Conservation (phyloP, 1,140 invertebrate genomes). For the Hyles vespertilio region DNA sequence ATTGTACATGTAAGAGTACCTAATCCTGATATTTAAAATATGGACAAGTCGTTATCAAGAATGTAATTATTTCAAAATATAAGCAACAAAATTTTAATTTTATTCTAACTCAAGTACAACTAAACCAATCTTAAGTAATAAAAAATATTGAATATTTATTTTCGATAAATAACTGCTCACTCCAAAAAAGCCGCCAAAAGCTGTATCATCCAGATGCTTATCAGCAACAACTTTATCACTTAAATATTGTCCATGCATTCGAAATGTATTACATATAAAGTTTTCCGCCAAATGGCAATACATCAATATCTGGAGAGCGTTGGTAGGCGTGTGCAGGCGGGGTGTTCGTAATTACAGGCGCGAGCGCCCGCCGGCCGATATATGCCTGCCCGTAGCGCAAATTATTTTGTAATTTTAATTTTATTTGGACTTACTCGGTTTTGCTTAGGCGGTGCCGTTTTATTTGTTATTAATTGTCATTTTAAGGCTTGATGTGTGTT, state of each 20-base stretch:
- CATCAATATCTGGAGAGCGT: constrained; percentile 42
- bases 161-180: too few relatives aligned
- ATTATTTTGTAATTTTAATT: constrained; percentile 70
- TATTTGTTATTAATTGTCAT: constrained; percentile 6
- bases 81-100: too few relatives aligned
- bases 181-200: too few relatives aligned
- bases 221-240: constrained; percentile 1
- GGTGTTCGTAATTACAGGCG: constrained; percentile 59
- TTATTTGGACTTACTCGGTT: constrained; percentile 56
- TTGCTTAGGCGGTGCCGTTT: constrained; percentile 21
- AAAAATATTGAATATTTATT: too few relatives aligned
- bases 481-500: too few relatives aligned
- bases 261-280: constrained; percentile 11
- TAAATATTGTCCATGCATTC: constrained; percentile 2
- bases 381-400: constrained; percentile 37
- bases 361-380: constrained; percentile 46
- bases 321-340: constrained; percentile 43
- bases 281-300: constrained; percentile 48
- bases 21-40: too few relatives aligned
- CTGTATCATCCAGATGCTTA: not conserved
- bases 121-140: too few relatives aligned
- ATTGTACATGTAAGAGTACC: too few relatives aligned
- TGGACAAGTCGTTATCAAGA: too few relatives aligned
- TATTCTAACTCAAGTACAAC: too few relatives aligned
- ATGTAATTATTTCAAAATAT: too few relatives aligned